Conservation (phyloP, 2,113 vertebrate genomes). For the Mus pahari region DNA sequence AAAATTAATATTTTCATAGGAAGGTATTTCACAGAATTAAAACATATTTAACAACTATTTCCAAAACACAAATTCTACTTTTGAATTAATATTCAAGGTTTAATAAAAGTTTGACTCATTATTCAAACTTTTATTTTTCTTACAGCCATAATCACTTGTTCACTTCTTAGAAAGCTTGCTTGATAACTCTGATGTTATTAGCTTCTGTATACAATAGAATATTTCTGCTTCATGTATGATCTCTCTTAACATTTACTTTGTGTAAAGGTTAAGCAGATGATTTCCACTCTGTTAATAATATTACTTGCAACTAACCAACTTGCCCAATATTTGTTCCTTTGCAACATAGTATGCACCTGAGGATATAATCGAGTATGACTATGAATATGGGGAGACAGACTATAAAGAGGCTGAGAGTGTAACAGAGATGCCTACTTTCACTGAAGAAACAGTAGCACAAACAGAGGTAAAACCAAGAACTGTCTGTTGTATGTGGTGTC, state of each 20-base stretch:
- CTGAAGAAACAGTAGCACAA: slow-evolving; percentile 91
- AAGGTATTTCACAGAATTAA: background rate
- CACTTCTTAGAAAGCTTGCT: slow-evolving; percentile 57
- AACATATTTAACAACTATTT: background rate
- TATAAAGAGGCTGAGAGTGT: slow-evolving; percentile 90
- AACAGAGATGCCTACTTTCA: slow-evolving; percentile 89
- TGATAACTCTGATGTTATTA: slow-evolving; percentile 64
- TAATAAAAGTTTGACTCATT: slow-evolving; percentile 59
- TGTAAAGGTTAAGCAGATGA: slow-evolving; percentile 80
- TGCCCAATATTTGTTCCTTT: slow-evolving; percentile 88
- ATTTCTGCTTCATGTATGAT: background rate
- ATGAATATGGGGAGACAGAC: slow-evolving; percentile 96
- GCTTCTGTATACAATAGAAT: slow-evolving; percentile 50
- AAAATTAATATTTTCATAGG: background rate
- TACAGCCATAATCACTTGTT: slow-evolving; percentile 13
- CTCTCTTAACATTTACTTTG: slow-evolving; percentile 79
- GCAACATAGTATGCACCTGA: slow-evolving; percentile 93
- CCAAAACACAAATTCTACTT: background rate
- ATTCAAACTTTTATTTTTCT: slow-evolving; percentile 53
- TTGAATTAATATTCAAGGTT: slow-evolving; percentile 27
- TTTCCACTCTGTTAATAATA: slow-evolving; percentile 78
- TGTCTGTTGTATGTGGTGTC: slow-evolving; percentile 85
- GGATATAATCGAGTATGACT: slow-evolving; percentile 95
- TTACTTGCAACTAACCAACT: slow-evolving; percentile 84
- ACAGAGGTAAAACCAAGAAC: slow-evolving; percentile 92